A percentile compares a stretch with the other conserved stretches of the same genome.
phyloP scores from a whole-genome alignment of 2,888 invertebrate species.

The Oxystoma pomonae region DNA sequence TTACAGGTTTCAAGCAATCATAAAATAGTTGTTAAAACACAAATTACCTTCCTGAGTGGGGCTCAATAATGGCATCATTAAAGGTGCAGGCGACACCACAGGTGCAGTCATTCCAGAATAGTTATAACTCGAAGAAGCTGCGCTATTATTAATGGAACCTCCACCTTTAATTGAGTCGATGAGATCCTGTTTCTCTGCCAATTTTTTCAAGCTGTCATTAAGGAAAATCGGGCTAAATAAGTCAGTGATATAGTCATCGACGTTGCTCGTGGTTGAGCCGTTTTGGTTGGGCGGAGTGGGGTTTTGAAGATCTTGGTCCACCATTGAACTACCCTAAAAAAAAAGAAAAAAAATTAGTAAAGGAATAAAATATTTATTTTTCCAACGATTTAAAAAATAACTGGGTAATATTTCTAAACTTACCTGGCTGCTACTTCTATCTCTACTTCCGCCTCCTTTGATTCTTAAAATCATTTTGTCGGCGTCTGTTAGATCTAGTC shows the following conservation, averaged over 20 bases:
- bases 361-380: too few relatives aligned
- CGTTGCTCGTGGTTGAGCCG: constrained; percentile 50
- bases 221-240: constrained; percentile 68
- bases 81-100: constrained; percentile 50
- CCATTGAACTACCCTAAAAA: constrained; percentile 35
- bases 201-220: constrained; percentile 63
- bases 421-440: constrained; percentile 41
- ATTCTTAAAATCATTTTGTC: constrained; percentile 49
- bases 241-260: constrained; percentile 68
- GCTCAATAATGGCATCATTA: constrained; percentile 58
- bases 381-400: background rate
- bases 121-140: constrained; percentile 43
- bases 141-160: constrained; percentile 61
- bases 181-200: constrained; percentile 64
- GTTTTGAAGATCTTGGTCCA: constrained; percentile 48
- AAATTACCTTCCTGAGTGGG: constrained; percentile 62
- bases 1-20: too few relatives aligned
- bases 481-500: constrained; percentile 47
- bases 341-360: background rate
- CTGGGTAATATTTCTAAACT: constrained; percentile 16
- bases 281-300: constrained; percentile 37
- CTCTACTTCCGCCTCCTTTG: constrained; percentile 58
- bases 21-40: constrained; percentile 66
- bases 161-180: constrained; percentile 75
- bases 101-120: constrained; percentile 52